Percentiles rank a stretch among this genome's conserved stretches.
phyloP scores from a whole-genome alignment of 2,888 invertebrate species.

The Pollenia angustigena region DNA sequence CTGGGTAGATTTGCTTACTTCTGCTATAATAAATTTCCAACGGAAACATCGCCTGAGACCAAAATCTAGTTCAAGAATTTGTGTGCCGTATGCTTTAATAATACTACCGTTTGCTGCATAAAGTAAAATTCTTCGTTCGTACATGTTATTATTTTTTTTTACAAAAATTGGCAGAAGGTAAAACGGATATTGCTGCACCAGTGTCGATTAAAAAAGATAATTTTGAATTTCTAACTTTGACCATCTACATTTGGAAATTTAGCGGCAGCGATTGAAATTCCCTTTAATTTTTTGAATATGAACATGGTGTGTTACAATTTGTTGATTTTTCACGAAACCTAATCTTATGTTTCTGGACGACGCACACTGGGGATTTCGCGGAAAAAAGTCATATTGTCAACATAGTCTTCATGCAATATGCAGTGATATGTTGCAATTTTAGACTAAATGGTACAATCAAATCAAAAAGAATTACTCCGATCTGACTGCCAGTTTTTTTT shows the following conservation, averaged over 20 bases:
- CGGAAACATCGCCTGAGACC: conserved; percentile 1
- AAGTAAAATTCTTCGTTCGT: no score
- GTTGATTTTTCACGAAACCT: conserved; percentile 1
- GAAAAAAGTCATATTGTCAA: no score
- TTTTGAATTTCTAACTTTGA: conserved; percentile 26
- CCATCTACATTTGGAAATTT: conserved; percentile 19
- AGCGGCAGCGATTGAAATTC: conserved; percentile 32
- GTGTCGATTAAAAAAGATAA: background rate
- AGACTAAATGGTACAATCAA: no score
- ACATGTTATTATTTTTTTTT: no score
- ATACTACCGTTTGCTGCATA: background rate
- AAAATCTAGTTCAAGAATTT: background rate
- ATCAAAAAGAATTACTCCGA: no score
- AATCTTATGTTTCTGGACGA: conserved; percentile 4
- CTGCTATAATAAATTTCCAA: no score
- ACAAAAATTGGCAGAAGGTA: no score
- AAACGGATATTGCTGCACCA: conserved; percentile 15
- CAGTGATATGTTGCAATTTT: no score
- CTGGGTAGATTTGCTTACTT: no score
- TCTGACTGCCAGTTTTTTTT: no score
- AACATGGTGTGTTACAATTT: conserved; percentile 32
- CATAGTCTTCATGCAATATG: no score
- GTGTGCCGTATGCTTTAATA: conserved; percentile 5
- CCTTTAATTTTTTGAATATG: conserved; percentile 29
- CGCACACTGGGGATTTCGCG: no score